Percentiles rank a stretch among this genome's conserved stretches.
phyloP scores from a whole-genome alignment of 2,797 vertebrate species.

The Danio tinwini region DNA sequence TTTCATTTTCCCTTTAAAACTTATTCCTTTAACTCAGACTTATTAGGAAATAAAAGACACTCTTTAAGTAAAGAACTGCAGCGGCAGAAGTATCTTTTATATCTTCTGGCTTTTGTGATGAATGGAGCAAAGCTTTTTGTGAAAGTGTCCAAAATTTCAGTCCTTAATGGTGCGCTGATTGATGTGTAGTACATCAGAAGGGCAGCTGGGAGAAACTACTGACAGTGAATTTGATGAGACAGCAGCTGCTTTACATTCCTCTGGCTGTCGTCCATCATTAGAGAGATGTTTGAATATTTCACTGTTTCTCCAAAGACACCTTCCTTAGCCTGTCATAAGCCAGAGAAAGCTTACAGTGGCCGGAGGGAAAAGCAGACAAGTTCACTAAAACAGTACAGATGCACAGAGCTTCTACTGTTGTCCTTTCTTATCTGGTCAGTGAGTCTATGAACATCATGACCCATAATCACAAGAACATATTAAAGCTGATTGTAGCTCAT shows the following conservation, averaged over 20 bases:
- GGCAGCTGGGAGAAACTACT: constrained; percentile 46
- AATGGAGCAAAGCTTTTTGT: constrained; percentile 29
- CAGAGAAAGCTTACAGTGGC: neutral
- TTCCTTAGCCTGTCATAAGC: constrained; percentile 1
- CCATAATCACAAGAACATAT: no score
- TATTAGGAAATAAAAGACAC: constrained; percentile 55
- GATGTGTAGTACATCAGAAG: constrained; percentile 45
- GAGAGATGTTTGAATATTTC: constrained; percentile 26
- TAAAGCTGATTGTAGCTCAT: no score
- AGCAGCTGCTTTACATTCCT: constrained; percentile 39
- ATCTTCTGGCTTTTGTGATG: constrained; percentile 48
- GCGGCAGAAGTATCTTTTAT: constrained; percentile 34
- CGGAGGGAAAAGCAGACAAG: constrained; percentile 1
- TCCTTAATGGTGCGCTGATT: constrained; percentile 40
- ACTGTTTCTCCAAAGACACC: constrained; percentile 16
- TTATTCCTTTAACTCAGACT: neutral
- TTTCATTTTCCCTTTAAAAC: neutral
- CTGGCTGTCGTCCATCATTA: constrained; percentile 34
- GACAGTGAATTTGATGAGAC: constrained; percentile 51
- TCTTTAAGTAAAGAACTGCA: constrained; percentile 51
- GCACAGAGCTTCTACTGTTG: neutral
- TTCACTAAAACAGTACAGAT: constrained; percentile 11
- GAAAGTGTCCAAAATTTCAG: constrained; percentile 35
- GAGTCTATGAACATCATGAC: no score
- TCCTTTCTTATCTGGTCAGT: neutral